These are phyloP conservation scores for Chrysolina oricalcia DNA, from an alignment of 2,888 invertebrate species.

Conservation along the genomic window DNA sequence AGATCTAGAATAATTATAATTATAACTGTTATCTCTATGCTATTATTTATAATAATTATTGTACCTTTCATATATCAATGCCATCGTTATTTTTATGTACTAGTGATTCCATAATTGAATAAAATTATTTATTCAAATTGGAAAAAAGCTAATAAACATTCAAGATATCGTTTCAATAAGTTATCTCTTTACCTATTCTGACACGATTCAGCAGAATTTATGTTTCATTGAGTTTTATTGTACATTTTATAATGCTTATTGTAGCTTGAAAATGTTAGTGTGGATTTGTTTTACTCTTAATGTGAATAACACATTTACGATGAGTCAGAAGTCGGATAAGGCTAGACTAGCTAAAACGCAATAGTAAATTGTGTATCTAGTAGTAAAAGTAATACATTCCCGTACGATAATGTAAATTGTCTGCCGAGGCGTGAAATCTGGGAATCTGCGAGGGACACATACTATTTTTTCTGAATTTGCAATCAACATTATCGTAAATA, in stretches of 20 bases:
- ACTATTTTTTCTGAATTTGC: too few species aligned
- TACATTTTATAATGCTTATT: neutral
- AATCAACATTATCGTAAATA: too few species aligned
- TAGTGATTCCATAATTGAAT: conserved; percentile 45
- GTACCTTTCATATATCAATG: conserved; percentile 53
- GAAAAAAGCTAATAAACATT: conserved; percentile 43
- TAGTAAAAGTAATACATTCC: too few species aligned
- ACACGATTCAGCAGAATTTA: conserved; percentile 23
- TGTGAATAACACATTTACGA: neutral
- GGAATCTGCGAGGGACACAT: too few species aligned
- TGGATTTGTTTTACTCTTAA: neutral
- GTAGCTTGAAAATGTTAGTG: neutral
- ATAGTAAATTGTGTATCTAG: too few species aligned
- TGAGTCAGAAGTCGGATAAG: too few species aligned
- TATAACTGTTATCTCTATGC: conserved; percentile 42
- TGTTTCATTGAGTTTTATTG: conserved; percentile 17
- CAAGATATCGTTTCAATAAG: conserved; percentile 36
- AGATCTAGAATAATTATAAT: conserved; percentile 46
- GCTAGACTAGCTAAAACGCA: too few species aligned
- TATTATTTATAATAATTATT: conserved; percentile 48
- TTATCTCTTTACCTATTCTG: conserved; percentile 14
- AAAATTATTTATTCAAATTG: conserved; percentile 46
- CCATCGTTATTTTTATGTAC: conserved; percentile 49
- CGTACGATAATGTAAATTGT: too few species aligned
- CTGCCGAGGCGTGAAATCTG: too few species aligned